phyloP scores from a whole-genome alignment of 2,888 invertebrate genomes.

The Sphaerophoria rueppellii region DNA sequence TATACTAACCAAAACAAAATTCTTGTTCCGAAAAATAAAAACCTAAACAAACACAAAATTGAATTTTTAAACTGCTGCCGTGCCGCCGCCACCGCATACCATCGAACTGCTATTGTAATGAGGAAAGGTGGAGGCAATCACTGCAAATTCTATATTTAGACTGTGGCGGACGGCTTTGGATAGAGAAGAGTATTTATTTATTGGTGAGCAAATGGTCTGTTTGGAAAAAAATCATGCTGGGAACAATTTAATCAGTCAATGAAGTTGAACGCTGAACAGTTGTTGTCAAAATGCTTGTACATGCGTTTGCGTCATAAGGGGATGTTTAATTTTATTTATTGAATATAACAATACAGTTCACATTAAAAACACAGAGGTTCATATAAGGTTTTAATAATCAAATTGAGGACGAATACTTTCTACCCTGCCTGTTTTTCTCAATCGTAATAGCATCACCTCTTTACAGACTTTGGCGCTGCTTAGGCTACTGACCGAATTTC shows the following conservation, averaged over 20 bases:
- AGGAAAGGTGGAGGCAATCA: constrained; percentile 59
- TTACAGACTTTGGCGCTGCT: constrained; percentile 38
- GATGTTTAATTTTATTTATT: background rate
- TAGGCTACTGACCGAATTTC: constrained; percentile 57
- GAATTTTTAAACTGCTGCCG: constrained; percentile 29
- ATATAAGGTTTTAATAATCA: no score
- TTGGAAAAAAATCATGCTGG: constrained; percentile 69
- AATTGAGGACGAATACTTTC: background rate
- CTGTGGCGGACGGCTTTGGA: constrained; percentile 46
- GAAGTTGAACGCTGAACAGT: constrained; percentile 53
- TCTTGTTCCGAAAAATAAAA: constrained; percentile 33
- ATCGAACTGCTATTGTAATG: constrained; percentile 16
- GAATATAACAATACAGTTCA: background rate
- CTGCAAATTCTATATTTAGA: constrained; percentile 61
- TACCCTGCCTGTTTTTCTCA: background rate
- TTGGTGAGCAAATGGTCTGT: constrained; percentile 41
- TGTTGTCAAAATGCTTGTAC: constrained; percentile 6
- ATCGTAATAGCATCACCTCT: constrained; percentile 22
- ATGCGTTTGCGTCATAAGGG: background rate
- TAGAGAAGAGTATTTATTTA: constrained; percentile 36
- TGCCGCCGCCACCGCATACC: background rate
- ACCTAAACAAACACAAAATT: constrained; percentile 6
- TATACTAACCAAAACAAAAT: constrained; percentile 42
- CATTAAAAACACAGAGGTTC: background rate
- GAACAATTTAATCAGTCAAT: constrained; percentile 65